phyloP scores from a whole-genome alignment of 2,113 vertebrate genomes.

The Actenoides lindsayi region DNA sequence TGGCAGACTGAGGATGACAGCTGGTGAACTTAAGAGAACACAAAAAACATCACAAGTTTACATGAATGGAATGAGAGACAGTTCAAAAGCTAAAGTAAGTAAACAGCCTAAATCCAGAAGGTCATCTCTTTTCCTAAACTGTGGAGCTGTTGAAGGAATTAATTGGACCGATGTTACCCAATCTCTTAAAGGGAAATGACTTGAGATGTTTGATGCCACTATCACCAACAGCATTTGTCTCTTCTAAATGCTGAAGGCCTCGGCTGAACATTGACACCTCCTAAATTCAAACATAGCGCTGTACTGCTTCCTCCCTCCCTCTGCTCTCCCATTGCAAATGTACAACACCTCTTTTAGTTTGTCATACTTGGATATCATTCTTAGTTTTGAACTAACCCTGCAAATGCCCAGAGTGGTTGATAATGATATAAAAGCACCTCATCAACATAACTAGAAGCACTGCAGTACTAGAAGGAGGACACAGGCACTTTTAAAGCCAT shows the following conservation, averaged over 20 bases:
- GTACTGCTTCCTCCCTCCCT: not conserved
- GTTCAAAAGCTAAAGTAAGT: not conserved
- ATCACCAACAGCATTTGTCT: not conserved
- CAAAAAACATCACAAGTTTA: not conserved
- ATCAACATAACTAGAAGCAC: not conserved
- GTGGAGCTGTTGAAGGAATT: not conserved
- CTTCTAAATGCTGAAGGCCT: not conserved
- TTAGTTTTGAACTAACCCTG: not conserved
- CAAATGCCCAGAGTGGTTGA: not conserved
- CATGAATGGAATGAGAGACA: not conserved
- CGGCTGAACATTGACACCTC: not conserved
- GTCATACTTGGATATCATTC: not conserved
- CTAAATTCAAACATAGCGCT: not conserved
- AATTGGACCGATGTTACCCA: not conserved
- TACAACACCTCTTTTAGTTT: not conserved
- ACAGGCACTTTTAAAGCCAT: not conserved
- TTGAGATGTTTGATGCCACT: not conserved
- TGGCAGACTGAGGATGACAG: not conserved
- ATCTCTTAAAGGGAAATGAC: not conserved
- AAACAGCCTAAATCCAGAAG: not conserved
- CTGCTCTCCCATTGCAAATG: not conserved
- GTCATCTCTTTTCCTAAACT: not conserved
- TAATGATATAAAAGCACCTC: not conserved
- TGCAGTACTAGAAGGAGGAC: not conserved
- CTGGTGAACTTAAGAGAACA: not conserved